Evolutionary conservation across 2,888 invertebrate genomes (phyloP).

Genomic region (Nemapogon koenigi): DNA sequence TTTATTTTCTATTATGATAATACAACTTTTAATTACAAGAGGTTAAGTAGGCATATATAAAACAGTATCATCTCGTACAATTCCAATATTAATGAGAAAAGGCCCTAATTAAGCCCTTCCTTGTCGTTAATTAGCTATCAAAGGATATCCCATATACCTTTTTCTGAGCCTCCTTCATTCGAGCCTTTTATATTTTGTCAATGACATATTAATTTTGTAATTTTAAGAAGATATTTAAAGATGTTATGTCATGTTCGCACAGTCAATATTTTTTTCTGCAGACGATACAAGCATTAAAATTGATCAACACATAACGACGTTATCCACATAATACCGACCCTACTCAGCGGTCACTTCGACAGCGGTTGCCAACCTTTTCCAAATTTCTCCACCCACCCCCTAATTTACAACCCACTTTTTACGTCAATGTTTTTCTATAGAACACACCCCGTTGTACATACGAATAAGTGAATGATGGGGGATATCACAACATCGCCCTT

Average conservation of each 20-base stretch:
- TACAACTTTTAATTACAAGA: no score
- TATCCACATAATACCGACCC: constrained; percentile 60
- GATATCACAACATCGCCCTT: constrained; percentile 61
- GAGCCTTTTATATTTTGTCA: no score
- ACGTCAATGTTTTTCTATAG: constrained; percentile 65
- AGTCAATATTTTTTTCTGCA: no score
- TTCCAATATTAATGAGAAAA: not conserved
- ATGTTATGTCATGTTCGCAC: no score
- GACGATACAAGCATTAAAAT: constrained; percentile 45
- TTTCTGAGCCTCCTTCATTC: not conserved
- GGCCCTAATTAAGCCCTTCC: constrained; percentile 3
- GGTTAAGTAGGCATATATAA: no score
- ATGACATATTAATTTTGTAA: no score
- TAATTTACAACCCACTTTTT: constrained; percentile 58
- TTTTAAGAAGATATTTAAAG: no score
- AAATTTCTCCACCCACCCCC: constrained; percentile 32
- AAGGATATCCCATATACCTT: constrained; percentile 6
- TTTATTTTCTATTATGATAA: no score
- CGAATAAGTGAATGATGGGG: constrained; percentile 53
- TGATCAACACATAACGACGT: constrained; percentile 64
- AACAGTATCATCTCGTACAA: no score
- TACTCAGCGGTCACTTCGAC: constrained; percentile 64
- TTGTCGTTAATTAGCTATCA: constrained; percentile 7
- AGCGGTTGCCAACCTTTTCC: constrained; percentile 51
- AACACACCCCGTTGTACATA: constrained; percentile 27